Percentiles rank a stretch among this genome's conserved stretches.
Evolutionary conservation across 2,888 invertebrate genomes (phyloP).

Genomic region (Iselma pallidipennis): DNA sequence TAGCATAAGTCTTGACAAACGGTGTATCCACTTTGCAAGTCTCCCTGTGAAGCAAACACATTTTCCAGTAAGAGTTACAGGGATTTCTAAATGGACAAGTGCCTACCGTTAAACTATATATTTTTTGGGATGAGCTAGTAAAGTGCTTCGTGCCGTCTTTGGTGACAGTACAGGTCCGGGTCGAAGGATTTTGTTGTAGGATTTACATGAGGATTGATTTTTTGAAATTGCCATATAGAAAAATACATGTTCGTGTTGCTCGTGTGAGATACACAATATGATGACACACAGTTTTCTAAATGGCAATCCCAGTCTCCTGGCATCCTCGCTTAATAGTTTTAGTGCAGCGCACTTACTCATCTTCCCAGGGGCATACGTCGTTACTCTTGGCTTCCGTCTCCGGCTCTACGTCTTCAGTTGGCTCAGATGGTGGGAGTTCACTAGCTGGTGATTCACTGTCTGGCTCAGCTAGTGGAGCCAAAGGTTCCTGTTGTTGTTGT

Average conservation of each 20-base stretch:
- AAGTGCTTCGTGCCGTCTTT: background rate
- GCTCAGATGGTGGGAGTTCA: constrained; percentile 59
- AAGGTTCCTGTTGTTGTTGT: constrained; percentile 47
- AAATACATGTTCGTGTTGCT: too few species aligned
- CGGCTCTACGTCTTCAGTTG: constrained; percentile 28
- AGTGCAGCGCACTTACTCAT: constrained; percentile 72
- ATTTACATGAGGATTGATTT: background rate
- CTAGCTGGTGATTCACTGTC: constrained; percentile 70
- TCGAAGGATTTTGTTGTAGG: background rate
- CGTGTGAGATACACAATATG: too few species aligned
- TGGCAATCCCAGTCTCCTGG: background rate
- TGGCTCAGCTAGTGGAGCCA: constrained; percentile 71
- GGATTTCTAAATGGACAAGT: constrained; percentile 9
- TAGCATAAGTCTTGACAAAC: constrained; percentile 93
- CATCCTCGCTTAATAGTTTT: background rate
- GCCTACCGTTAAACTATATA: constrained; percentile 8
- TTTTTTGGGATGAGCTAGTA: background rate
- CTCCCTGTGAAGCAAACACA: constrained; percentile 69
- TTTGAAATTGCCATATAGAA: too few species aligned
- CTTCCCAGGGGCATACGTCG: constrained; percentile 94
- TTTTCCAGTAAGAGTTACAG: background rate
- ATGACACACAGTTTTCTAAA: too few species aligned
- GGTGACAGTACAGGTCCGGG: background rate
- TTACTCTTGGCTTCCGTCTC: constrained; percentile 65
- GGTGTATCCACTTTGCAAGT: constrained; percentile 85